phyloP scores from a whole-genome alignment of 2,888 invertebrate genomes.

The Amblyjoppa proteus region DNA sequence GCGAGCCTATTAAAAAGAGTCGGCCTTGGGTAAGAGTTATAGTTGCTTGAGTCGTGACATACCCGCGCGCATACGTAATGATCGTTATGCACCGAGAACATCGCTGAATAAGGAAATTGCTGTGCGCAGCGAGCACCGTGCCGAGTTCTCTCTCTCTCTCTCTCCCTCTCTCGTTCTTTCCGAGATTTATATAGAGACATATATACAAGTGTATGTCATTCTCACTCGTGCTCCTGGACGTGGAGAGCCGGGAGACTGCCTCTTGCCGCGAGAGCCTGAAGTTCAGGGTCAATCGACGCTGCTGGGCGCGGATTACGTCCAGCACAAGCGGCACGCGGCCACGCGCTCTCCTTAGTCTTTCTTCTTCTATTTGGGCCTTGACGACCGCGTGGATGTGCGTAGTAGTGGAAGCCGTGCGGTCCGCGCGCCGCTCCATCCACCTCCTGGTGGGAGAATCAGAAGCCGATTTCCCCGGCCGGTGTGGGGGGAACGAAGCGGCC shows the following conservation, averaged over 20 bases:
- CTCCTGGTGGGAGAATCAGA: slow-evolving; percentile 34
- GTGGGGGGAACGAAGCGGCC: slow-evolving; percentile 23
- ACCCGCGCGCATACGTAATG: slow-evolving; percentile 78
- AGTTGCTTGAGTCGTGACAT: slow-evolving; percentile 69
- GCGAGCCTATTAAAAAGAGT: slow-evolving; percentile 51
- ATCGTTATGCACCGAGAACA: slow-evolving; percentile 78
- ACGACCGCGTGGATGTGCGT: slow-evolving; percentile 72
- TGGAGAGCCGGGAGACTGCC: slow-evolving; percentile 6
- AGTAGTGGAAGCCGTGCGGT: slow-evolving; percentile 32
- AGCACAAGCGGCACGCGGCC: slow-evolving; percentile 57
- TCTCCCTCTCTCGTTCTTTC: slow-evolving; percentile 55
- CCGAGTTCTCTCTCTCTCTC: slow-evolving; percentile 56
- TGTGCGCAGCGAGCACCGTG: slow-evolving; percentile 61
- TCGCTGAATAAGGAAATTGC: slow-evolving; percentile 83
- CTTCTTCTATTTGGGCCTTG: slow-evolving; percentile 83
- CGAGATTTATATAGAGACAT: slow-evolving; percentile 32
- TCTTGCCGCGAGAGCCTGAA: slow-evolving; percentile 75
- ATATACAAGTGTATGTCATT: slow-evolving; percentile 16
- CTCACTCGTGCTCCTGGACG: slow-evolving; percentile 18
- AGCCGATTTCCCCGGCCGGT: not conserved
- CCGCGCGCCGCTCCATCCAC: not conserved
- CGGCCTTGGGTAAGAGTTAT: slow-evolving; percentile 78
- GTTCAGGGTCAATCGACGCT: slow-evolving; percentile 82
- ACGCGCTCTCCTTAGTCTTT: slow-evolving; percentile 74
- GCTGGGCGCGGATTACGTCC: slow-evolving; percentile 76